phyloP scores from a whole-genome alignment of 1,140 invertebrate species.

The Gyrodactylus salaris region DNA sequence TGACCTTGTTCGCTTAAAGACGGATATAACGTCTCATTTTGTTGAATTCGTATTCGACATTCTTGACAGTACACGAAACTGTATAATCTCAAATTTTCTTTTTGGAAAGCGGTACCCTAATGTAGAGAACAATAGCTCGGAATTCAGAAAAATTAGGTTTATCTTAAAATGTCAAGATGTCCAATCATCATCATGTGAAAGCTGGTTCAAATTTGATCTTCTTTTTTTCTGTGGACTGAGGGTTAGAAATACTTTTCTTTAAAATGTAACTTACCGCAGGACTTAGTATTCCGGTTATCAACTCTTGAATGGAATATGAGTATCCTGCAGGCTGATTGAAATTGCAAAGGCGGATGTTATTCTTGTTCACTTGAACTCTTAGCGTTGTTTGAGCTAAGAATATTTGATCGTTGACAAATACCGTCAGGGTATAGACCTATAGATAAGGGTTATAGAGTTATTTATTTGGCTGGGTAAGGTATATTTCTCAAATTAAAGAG shows the following conservation, averaged over 20 bases:
- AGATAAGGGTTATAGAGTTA: background rate
- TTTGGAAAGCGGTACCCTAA: no score
- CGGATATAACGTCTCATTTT: no score
- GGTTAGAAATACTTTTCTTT: no score
- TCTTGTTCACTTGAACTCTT: background rate
- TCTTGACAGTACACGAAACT: no score
- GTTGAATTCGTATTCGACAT: no score
- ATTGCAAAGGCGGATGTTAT: background rate
- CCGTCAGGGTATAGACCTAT: background rate
- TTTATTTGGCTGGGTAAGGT: background rate
- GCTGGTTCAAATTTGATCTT: no score
- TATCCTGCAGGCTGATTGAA: background rate
- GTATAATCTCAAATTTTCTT: no score
- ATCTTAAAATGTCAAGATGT: background rate
- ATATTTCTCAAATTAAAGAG: background rate
- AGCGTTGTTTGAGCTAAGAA: background rate
- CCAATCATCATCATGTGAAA: no score
- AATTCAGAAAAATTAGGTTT: background rate
- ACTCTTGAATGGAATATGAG: background rate
- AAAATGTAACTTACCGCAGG: background rate
- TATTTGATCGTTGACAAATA: background rate
- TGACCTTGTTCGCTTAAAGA: no score
- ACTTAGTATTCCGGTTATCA: background rate
- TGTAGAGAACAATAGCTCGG: background rate
- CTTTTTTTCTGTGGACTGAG: no score